Evolutionary conservation across 2,888 invertebrate species (phyloP).

Genomic region (Rutpela maculata): DNA sequence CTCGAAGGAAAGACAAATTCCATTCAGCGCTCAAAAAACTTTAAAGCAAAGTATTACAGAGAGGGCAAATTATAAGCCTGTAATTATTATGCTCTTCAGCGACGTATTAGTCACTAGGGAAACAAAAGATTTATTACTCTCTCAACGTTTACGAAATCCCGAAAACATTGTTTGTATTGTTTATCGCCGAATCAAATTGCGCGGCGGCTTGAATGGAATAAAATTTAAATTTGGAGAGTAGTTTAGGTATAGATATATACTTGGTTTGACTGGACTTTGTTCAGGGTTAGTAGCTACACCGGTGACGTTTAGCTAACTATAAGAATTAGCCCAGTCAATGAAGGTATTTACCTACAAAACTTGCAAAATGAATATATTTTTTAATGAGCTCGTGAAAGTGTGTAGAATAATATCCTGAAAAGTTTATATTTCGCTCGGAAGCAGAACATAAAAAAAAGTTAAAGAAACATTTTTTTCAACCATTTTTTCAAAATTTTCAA

Average conservation of each 20-base stretch:
- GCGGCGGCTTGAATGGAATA: not conserved
- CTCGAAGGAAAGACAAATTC: not conserved
- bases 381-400: no score
- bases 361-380: no score
- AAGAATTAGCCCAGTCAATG: no score
- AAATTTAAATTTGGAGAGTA: not conserved
- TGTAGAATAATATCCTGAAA: no score
- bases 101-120: conserved; percentile 27
- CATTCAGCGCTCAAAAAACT: not conserved
- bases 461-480: no score
- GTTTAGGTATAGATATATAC: not conserved
- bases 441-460: no score
- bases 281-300: no score
- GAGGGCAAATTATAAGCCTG: conserved; percentile 16
- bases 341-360: no score
- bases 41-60: conserved; percentile 13
- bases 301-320: no score
- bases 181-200: not conserved
- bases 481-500: no score
- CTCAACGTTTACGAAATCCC: conserved; percentile 2
- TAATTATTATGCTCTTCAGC: conserved; percentile 26
- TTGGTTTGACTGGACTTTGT: no score
- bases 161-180: conserved; percentile 25
- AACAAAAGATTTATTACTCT: conserved; percentile 21
- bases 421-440: no score